Conservation (phyloP, 2,888 invertebrate genomes). For the Campaea margaritaria region DNA sequence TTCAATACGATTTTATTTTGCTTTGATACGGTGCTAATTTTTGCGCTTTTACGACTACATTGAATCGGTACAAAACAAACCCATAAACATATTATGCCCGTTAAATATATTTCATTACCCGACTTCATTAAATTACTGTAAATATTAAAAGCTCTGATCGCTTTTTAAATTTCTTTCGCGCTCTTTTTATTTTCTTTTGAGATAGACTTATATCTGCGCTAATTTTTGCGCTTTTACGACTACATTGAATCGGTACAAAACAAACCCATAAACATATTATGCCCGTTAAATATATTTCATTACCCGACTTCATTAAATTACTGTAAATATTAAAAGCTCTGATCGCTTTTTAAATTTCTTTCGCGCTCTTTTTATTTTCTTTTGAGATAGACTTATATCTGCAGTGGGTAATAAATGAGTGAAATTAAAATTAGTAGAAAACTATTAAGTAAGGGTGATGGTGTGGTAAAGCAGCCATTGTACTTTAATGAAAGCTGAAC, state of each 20-base stretch:
- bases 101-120: not conserved
- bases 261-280: constrained; percentile 3
- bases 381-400: not conserved
- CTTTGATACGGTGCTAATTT: constrained; percentile 22
- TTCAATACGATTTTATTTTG: constrained; percentile 27
- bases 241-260: not conserved
- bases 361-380: not conserved
- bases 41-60: constrained; percentile 1
- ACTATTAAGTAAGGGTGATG: constrained; percentile 47
- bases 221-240: constrained; percentile 7
- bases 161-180: no score
- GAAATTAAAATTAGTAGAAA: constrained; percentile 28
- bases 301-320: no score
- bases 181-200: constrained; percentile 29
- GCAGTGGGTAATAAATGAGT: constrained; percentile 10
- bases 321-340: not conserved
- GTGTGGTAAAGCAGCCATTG: constrained; percentile 62
- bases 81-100: constrained; percentile 1
- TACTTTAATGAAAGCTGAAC: constrained; percentile 76
- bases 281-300: not conserved
- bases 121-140: no score
- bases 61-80: constrained; percentile 5
- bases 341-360: not conserved
- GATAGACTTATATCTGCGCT: constrained; percentile 17
- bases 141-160: not conserved